These are phyloP conservation scores for Pheosia tremula DNA, from an alignment of 2,888 invertebrate genomes.

Conservation along the genomic window DNA sequence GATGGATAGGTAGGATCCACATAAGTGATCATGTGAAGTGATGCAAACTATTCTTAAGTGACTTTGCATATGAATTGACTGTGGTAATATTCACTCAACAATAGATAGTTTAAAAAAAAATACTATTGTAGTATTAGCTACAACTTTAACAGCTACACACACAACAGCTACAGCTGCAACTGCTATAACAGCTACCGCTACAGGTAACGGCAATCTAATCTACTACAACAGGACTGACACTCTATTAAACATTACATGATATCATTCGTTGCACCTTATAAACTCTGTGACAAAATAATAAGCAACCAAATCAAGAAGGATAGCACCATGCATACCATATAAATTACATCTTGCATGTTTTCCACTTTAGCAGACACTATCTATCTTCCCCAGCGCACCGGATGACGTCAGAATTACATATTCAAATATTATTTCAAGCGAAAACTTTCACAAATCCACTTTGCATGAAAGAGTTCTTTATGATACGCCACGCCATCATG, in stretches of 20 bases:
- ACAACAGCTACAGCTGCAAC: no score
- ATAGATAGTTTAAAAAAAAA: no score
- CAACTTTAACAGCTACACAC: no score
- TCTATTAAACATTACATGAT: no score
- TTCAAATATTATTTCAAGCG: conserved; percentile 77
- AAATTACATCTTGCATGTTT: conserved; percentile 42
- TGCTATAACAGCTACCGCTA: no score
- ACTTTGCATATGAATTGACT: not conserved
- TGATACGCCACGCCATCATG: conserved; percentile 56
- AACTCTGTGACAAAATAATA: no score
- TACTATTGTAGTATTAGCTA: no score
- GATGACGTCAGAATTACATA: conserved; percentile 70
- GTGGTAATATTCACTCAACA: not conserved
- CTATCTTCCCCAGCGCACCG: conserved; percentile 58
- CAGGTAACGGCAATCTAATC: no score
- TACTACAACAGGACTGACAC: no score
- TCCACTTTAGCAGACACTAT: conserved; percentile 58
- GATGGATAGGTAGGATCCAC: not conserved
- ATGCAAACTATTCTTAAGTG: not conserved
- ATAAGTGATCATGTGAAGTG: not conserved
- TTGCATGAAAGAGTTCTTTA: conserved; percentile 74
- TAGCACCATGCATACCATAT: conserved; percentile 25
- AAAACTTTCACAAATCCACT: conserved; percentile 74
- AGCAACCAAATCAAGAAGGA: not conserved
- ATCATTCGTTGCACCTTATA: no score